Conservation (phyloP, 2,797 vertebrate species). For the Tadarida brasiliensis region DNA sequence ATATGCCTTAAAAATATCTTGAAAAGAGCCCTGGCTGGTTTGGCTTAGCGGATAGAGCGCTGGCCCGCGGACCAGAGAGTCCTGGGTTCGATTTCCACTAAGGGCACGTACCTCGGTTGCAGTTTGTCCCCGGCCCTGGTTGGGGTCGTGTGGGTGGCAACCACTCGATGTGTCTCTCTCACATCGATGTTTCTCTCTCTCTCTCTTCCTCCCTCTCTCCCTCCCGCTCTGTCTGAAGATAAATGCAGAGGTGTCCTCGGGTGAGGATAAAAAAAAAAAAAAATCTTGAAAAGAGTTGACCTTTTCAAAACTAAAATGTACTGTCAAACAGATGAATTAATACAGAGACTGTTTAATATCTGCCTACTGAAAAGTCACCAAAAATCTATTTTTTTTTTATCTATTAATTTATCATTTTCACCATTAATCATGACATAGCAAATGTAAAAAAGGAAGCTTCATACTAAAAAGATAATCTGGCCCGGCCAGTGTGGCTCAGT, state of each 20-base stretch:
- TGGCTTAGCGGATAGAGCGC: too few relatives aligned
- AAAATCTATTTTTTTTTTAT: background rate
- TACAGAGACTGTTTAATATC: background rate
- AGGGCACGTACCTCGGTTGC: too few relatives aligned
- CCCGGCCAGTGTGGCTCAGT: too few relatives aligned
- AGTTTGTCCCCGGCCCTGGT: too few relatives aligned
- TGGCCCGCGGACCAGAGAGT: too few relatives aligned
- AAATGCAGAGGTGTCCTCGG: too few relatives aligned
- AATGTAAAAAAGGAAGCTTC: background rate
- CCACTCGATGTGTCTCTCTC: too few relatives aligned
- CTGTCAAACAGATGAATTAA: background rate
- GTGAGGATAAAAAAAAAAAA: background rate
- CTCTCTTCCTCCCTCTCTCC: too few relatives aligned
- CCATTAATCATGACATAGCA: background rate
- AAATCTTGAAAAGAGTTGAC: background rate
- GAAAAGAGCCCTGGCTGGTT: background rate
- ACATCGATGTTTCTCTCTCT: too few relatives aligned
- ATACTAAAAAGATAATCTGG: background rate
- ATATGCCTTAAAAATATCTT: background rate
- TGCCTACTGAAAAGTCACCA: background rate
- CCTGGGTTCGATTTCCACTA: too few relatives aligned
- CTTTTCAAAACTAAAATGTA: background rate
- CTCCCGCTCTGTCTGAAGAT: too few relatives aligned
- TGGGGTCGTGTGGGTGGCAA: too few relatives aligned
- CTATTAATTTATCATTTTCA: background rate